These are phyloP conservation scores for Diabrotica undecimpunctata DNA, from an alignment of 1,140 invertebrate genomes.

Conservation along the genomic window DNA sequence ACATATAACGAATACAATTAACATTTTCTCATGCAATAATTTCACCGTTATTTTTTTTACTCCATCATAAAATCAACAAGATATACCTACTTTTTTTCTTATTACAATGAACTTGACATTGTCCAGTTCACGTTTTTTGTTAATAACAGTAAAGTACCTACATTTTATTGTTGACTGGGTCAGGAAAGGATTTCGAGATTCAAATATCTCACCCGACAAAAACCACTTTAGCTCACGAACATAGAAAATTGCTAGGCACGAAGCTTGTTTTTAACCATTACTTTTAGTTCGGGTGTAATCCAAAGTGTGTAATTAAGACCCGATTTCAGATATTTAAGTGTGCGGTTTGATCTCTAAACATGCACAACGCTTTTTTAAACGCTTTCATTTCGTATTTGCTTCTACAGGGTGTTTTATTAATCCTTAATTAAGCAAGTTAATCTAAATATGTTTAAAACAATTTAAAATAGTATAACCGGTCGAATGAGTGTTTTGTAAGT, in stretches of 20 bases:
- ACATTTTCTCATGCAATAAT: not conserved
- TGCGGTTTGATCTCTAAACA: too few species aligned
- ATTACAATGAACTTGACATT: not conserved
- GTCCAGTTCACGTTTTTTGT: not conserved
- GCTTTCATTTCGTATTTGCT: too few species aligned
- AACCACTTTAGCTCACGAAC: not conserved
- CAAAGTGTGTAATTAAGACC: not conserved
- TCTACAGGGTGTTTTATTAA: too few species aligned
- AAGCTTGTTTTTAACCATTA: not conserved
- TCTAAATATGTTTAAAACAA: too few species aligned
- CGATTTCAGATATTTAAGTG: not conserved
- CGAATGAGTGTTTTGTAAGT: too few species aligned
- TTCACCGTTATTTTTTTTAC: not conserved
- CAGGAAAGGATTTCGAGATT: not conserved
- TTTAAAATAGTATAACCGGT: too few species aligned
- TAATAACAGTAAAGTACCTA: not conserved
- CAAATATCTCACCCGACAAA: not conserved
- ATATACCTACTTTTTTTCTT: not conserved
- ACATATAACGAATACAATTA: too few species aligned
- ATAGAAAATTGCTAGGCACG: not conserved
- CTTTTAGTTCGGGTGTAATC: not conserved
- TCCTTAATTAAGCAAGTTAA: too few species aligned
- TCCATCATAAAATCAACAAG: not conserved
- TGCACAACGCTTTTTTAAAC: too few species aligned
- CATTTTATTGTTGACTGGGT: not conserved